phyloP scores from a whole-genome alignment of 2,113 vertebrate species.

The Ammodytes marinus region DNA sequence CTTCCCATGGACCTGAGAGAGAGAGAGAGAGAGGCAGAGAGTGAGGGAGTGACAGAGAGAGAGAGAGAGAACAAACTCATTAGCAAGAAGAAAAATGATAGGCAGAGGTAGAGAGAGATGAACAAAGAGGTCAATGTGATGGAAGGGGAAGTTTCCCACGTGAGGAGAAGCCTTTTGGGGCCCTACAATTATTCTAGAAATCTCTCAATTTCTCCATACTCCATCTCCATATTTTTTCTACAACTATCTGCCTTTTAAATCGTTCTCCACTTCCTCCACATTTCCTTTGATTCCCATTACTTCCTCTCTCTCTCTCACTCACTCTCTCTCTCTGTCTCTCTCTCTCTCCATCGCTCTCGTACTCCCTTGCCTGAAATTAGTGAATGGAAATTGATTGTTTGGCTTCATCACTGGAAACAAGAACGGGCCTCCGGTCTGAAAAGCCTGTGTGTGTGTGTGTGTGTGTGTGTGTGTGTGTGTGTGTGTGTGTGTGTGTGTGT shows the following conservation, averaged over 20 bases:
- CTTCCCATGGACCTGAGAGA: constrained; percentile 92
- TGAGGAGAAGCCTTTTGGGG: constrained; percentile 8
- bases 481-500: constrained; percentile 47
- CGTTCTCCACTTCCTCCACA: not conserved
- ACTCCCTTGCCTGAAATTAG: constrained; percentile 60
- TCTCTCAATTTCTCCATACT: not conserved
- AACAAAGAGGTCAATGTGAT: constrained; percentile 67
- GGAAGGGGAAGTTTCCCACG: constrained; percentile 38
- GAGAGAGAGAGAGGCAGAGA: not conserved
- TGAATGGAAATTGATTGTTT: constrained; percentile 80
- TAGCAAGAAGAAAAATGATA: constrained; percentile 37
- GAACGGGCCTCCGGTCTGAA: constrained; percentile 72
- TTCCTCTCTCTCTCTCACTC: not conserved
- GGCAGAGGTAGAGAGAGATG: constrained; percentile 28
- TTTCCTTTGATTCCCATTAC: not conserved
- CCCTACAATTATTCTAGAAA: constrained; percentile 7
- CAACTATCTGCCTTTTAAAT: not conserved
- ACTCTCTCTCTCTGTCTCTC: not conserved
- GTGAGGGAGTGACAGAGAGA: not conserved
- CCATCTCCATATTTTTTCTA: not conserved
- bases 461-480: constrained; percentile 22
- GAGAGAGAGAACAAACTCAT: constrained; percentile 35
- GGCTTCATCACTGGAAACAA: constrained; percentile 76
- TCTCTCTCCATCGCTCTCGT: constrained; percentile 22
- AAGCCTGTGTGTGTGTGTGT: constrained; percentile 57